Percentiles rank a stretch among this genome's conserved stretches.
Conservation (phyloP, 2,888 invertebrate genomes). For the Baronia brevicornis region DNA sequence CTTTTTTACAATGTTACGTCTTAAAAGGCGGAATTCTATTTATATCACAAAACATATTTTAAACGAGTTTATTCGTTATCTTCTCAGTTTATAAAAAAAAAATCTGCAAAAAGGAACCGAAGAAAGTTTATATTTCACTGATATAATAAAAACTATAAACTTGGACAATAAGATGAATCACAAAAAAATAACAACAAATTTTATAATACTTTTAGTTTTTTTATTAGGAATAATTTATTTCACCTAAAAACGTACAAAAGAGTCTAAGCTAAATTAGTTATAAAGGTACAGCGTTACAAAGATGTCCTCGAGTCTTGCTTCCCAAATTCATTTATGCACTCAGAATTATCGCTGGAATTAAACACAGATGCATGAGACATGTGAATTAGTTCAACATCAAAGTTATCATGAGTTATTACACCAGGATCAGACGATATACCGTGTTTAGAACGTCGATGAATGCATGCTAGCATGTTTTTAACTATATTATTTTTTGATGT, state of each 20-base stretch:
- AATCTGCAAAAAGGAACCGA: too few relatives aligned
- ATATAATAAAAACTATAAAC: not conserved
- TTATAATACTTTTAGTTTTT: conserved; percentile 1
- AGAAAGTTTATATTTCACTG: too few relatives aligned
- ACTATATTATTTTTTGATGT: conserved; percentile 53
- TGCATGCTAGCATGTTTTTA: conserved; percentile 39
- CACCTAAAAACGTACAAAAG: conserved; percentile 18
- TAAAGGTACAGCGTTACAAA: conserved; percentile 31
- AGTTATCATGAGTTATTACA: conserved; percentile 24
- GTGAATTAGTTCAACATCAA: conserved; percentile 48
- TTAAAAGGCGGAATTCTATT: too few relatives aligned
- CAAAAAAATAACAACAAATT: not conserved
- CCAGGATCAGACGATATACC: conserved; percentile 49
- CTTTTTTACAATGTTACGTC: too few relatives aligned
- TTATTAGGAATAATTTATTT: conserved; percentile 19
- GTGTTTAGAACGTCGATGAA: conserved; percentile 36
- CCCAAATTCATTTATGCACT: conserved; percentile 26
- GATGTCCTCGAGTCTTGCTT: conserved; percentile 44
- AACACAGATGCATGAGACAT: conserved; percentile 45
- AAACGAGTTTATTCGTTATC: too few relatives aligned
- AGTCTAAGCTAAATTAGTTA: conserved; percentile 18
- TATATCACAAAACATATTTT: too few relatives aligned
- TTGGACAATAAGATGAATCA: not conserved
- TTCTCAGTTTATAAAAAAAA: too few relatives aligned
- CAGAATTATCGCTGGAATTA: conserved; percentile 42